phyloP scores from a whole-genome alignment of 2,113 vertebrate species.

The Excalfactoria chinensis region DNA sequence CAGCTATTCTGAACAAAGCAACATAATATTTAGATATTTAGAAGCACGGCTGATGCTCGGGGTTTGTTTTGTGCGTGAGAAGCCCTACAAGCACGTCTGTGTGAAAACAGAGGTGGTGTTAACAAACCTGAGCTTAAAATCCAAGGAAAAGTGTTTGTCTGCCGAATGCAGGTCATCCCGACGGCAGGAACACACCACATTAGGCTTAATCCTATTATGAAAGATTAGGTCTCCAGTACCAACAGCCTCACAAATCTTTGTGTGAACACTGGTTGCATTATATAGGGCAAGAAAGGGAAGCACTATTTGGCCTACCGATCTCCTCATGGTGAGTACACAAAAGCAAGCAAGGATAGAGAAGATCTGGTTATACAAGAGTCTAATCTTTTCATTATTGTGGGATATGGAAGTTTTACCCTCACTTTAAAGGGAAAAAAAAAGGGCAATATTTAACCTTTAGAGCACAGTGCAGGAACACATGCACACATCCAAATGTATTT shows the following conservation, averaged over 20 bases:
- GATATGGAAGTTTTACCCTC: background rate
- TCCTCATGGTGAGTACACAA: background rate
- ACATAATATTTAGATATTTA: background rate
- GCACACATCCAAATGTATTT: background rate
- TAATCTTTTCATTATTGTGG: slow-evolving; percentile 4
- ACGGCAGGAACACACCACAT: slow-evolving; percentile 56
- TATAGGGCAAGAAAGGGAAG: background rate
- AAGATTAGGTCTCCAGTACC: slow-evolving; percentile 44
- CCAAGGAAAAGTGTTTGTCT: slow-evolving; percentile 63
- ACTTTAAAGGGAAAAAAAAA: background rate
- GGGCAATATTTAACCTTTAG: background rate
- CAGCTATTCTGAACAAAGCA: background rate
- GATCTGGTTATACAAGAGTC: background rate
- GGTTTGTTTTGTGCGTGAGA: background rate
- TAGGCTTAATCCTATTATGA: slow-evolving; percentile 71
- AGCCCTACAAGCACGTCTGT: background rate
- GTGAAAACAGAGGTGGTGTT: background rate
- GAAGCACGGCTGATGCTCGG: background rate
- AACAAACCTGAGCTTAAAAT: slow-evolving; percentile 58
- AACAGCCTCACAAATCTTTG: slow-evolving; percentile 43
- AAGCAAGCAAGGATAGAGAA: background rate
- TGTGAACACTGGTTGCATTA: slow-evolving; percentile 36
- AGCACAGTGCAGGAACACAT: background rate
- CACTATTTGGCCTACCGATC: background rate
- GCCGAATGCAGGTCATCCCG: slow-evolving; percentile 56